Evolutionary conservation across 92 coral and sea anemone species (phyloP).

Genomic region (Palythoa caribaeorum): DNA sequence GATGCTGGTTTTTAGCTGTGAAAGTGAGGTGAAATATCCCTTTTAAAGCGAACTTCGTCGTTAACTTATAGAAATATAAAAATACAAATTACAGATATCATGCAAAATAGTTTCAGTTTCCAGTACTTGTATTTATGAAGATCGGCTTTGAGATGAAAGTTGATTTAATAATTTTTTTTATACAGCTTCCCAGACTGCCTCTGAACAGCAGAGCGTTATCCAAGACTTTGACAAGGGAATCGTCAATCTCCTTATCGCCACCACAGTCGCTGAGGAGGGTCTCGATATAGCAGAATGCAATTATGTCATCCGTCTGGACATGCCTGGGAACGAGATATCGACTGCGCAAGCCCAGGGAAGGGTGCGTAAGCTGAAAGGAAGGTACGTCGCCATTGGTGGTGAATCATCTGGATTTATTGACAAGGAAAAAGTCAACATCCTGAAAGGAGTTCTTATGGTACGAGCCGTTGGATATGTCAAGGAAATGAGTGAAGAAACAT

Average conservation of each 20-base stretch:
- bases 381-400: conserved; percentile 25
- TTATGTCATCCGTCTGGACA: conserved; percentile 57
- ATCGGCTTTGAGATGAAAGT: too few relatives aligned
- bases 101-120: too few relatives aligned
- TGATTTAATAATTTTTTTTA: too few relatives aligned
- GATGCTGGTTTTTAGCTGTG: too few relatives aligned
- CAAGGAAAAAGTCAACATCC: conserved; percentile 39
- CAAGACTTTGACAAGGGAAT: conserved; percentile 82
- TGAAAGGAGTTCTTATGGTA: conserved; percentile 55
- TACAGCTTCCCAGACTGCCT: conserved; percentile 84
- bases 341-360: not conserved
- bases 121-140: too few relatives aligned
- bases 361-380: conserved; percentile 32
- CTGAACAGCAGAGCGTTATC: conserved; percentile 81
- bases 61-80: too few relatives aligned
- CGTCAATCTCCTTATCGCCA: conserved; percentile 91
- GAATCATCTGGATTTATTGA: conserved; percentile 19
- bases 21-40: too few relatives aligned
- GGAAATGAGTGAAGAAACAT: too few relatives aligned
- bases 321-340: conserved; percentile 18
- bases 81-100: too few relatives aligned
- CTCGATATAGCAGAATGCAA: conserved; percentile 50
- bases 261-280: conserved; percentile 88
- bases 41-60: too few relatives aligned
- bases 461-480: not conserved